These are phyloP conservation scores for Balanococcus diminutus DNA, from an alignment of 2,888 invertebrate species.

Conservation along the genomic window DNA sequence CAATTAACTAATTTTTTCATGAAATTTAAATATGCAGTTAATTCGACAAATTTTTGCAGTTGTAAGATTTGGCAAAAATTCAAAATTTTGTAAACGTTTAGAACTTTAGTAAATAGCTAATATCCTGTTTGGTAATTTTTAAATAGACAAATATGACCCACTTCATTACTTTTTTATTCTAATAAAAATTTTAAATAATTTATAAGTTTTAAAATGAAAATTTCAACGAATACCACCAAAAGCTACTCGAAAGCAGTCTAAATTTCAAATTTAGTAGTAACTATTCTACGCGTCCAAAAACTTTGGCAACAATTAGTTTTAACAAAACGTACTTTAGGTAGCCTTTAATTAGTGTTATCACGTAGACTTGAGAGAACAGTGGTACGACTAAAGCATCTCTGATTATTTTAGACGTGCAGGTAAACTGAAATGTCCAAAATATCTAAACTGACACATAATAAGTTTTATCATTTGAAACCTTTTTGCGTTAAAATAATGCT, in stretches of 20 bases:
- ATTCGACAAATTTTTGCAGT: no score
- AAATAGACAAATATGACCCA: no score
- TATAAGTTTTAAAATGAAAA: no score
- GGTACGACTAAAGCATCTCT: background rate
- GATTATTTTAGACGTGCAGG: background rate
- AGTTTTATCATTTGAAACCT: conserved; percentile 26
- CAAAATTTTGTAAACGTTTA: no score
- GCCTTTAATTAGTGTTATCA: background rate
- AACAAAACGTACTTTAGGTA: conserved; percentile 3
- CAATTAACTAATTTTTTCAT: no score
- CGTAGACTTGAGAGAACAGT: background rate
- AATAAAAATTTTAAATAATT: no score
- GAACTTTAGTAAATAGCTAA: no score
- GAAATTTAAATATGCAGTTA: no score
- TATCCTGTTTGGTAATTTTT: no score
- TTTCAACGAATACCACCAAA: no score
- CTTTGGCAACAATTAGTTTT: background rate
- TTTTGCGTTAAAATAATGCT: background rate
- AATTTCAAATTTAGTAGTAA: background rate
- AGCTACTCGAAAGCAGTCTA: background rate
- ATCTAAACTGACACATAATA: conserved; percentile 16
- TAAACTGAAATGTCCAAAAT: background rate
- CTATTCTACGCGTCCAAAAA: background rate
- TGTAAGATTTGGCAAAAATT: no score
- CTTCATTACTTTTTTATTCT: no score